Evolutionary conservation across 2,888 invertebrate genomes (phyloP), one percentile per base, ranked within the genome.

Genomic region (Catocala sponsa): DNA sequence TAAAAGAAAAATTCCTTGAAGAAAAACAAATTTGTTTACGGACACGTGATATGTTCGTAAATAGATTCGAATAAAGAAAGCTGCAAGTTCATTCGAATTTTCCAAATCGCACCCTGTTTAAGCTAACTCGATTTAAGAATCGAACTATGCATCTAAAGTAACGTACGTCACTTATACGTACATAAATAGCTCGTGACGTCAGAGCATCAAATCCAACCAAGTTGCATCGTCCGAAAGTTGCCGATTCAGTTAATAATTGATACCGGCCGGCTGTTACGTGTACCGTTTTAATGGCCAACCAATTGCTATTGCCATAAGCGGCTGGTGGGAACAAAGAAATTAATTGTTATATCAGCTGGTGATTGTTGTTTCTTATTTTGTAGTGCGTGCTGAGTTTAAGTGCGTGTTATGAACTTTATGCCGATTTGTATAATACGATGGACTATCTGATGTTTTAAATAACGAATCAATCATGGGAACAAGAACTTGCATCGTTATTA

Each of bases 231-330:
- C 78, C 82, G 78, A 90, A 91, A 90, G 88, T 92, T 92, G 81
- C 86, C 83, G 81, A 80, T 83, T 79, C 81, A 70, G 79, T 91
- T 84, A 89, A 91, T 91, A 90, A 91, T 91, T 91, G 84, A 92
- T 88, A 71, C 66, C 59, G 42, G 59, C 53, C 57, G 38, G 55
- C 49, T 63, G 85, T 88, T 91, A 88, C 89, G 88, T 91, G 71
- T 85, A 32, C 55, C 57, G 55, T 65, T 73, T 38, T 55, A 43
- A 54, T 57, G 4, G 11, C 38, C 44, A 15, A 57, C 46, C 53
- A 66, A 58, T 71, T 72, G 64, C 72, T 65, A 74, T 79, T 63
- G 56, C 32, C 55, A 13, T 47, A 44, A 6, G 44, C 12, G 5
- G 33, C 15, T 55, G 48, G 63, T 63, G 63, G 55, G 63, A 63